Evolutionary conservation across 2,797 vertebrate genomes (phyloP).

Genomic region (Sphaeramia orbicularis): DNA sequence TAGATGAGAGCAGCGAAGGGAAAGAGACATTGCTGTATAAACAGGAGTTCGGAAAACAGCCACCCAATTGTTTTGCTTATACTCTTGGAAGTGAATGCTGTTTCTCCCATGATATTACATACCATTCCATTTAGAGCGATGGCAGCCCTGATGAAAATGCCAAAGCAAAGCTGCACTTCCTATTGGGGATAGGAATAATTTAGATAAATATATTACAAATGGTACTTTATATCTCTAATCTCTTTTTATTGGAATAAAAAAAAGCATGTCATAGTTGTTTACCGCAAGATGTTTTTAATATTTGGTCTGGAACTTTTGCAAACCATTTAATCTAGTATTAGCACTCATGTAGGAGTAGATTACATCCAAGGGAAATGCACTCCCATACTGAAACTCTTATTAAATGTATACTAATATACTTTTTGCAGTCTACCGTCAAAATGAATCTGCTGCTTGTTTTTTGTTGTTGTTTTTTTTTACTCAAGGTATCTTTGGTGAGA

Average conservation of each 20-base stretch:
- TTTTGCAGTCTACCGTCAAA: not conserved
- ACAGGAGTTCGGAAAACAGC: slow-evolving; percentile 80
- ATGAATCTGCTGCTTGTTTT: slow-evolving; percentile 17
- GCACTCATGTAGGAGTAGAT: not conserved
- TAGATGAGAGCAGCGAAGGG: slow-evolving; percentile 42
- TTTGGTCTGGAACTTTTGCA: not conserved
- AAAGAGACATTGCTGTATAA: slow-evolving; percentile 67
- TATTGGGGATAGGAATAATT: slow-evolving; percentile 75
- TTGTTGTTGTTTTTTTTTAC: slow-evolving; percentile 57
- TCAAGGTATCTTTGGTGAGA: slow-evolving; percentile 57
- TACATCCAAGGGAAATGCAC: not conserved
- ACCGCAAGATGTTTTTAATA: not conserved
- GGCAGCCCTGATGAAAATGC: slow-evolving; percentile 72
- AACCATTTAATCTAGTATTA: slow-evolving; percentile 9
- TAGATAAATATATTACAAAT: slow-evolving; percentile 34
- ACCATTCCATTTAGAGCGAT: slow-evolving; percentile 94
- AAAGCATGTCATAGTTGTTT: not conserved
- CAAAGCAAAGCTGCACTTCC: slow-evolving; percentile 63
- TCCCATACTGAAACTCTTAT: not conserved
- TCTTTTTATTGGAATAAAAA: not conserved
- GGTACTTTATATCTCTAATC: not conserved
- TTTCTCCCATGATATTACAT: slow-evolving; percentile 83
- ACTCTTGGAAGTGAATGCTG: slow-evolving; percentile 83
- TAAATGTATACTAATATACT: too few relatives aligned
- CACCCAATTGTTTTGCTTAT: slow-evolving; percentile 81